These are phyloP conservation scores for Stegana nigrithorax DNA, from an alignment of 2,888 invertebrate species.

Conservation along the genomic window DNA sequence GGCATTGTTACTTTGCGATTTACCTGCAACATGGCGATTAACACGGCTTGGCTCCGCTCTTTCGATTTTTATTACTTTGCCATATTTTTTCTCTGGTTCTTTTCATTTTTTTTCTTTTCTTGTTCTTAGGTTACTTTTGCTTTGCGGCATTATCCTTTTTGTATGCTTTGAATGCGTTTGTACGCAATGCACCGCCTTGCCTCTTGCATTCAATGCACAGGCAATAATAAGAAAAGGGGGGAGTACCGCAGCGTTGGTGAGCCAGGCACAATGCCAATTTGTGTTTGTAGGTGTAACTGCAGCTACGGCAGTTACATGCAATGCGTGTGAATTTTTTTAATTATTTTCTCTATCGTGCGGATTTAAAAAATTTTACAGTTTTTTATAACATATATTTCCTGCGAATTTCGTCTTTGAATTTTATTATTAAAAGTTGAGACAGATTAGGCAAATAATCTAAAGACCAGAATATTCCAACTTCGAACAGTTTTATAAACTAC, in stretches of 20 bases:
- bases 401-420: neutral
- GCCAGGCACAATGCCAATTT: neutral
- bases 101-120: neutral
- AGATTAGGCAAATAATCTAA: too few species aligned
- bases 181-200: conserved; percentile 60
- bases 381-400: neutral
- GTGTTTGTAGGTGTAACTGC: neutral
- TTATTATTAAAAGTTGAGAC: too few species aligned
- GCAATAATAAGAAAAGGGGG: too few species aligned
- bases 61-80: conserved; percentile 47
- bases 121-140: neutral
- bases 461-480: too few species aligned
- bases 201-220: conserved; percentile 45
- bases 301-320: neutral
- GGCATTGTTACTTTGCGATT: conserved; percentile 58
- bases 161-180: conserved; percentile 48
- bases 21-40: conserved; percentile 62
- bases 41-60: conserved; percentile 28
- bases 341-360: conserved; percentile 13
- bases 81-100: conserved; percentile 30
- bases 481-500: too few species aligned
- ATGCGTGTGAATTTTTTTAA: neutral
- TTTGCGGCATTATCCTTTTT: conserved; percentile 52
- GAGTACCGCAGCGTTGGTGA: too few species aligned
- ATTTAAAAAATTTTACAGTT: neutral